phyloP scores from a whole-genome alignment of 1,140 invertebrate species.

The Paralvinella palmiformis region DNA sequence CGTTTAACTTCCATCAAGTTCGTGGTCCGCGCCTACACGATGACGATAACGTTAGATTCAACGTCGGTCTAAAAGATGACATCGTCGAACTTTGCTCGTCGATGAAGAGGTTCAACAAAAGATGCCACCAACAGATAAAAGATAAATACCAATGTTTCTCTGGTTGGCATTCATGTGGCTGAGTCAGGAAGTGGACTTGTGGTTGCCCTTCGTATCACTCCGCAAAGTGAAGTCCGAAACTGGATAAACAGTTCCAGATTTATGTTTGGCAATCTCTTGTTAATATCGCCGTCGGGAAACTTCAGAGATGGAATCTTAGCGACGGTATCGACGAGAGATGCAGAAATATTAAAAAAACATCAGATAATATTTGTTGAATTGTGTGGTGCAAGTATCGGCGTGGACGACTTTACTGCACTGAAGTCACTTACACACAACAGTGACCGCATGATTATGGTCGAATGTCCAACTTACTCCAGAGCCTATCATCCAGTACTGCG shows the following conservation, averaged over 20 bases:
- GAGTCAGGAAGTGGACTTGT: neutral
- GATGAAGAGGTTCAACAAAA: no score
- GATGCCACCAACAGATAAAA: no score
- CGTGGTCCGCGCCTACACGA: no score
- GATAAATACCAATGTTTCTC: neutral
- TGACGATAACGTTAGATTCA: no score
- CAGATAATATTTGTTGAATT: constrained; percentile 1
- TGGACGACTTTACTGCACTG: neutral
- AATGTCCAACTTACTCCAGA: constrained; percentile 6
- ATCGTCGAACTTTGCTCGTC: no score
- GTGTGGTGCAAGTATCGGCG: neutral
- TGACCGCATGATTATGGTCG: constrained; percentile 1
- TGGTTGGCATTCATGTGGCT: constrained; percentile 8
- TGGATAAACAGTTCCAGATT: constrained; percentile 3
- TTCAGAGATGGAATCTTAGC: constrained; percentile 9
- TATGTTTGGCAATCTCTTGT: constrained; percentile 10
- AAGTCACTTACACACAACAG: neutral
- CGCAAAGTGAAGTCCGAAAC: neutral
- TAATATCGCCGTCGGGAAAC: neutral
- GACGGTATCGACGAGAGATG: constrained; percentile 1
- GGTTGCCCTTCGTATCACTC: neutral
- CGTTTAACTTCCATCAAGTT: no score
- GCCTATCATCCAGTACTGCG: constrained; percentile 11
- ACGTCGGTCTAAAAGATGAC: no score
- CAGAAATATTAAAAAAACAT: neutral